phyloP scores from a whole-genome alignment of 2,888 invertebrate genomes.

The Mimas tiliae region DNA sequence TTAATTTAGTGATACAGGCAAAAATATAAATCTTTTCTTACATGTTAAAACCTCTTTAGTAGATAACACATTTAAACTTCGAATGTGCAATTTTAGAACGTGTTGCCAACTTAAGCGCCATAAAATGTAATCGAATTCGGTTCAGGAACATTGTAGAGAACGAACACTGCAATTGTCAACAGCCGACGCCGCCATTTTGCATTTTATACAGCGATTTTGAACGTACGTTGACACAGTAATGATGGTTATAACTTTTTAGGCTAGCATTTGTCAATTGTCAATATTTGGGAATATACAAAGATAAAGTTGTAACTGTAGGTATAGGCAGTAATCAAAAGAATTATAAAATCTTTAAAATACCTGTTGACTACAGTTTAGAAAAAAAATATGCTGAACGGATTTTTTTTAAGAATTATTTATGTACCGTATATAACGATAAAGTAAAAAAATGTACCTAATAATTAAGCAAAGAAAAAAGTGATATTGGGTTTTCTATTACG shows the following conservation, averaged over 20 bases:
- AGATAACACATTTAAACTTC: constrained; percentile 48
- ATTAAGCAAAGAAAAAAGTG: no score
- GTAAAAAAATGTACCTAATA: no score
- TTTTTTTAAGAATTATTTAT: no score
- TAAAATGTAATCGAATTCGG: constrained; percentile 81
- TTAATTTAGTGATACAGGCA: background rate
- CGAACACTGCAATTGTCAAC: constrained; percentile 74
- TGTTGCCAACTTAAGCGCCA: constrained; percentile 66
- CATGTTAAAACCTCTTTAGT: constrained; percentile 30
- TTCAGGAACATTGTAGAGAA: constrained; percentile 58
- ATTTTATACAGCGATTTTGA: constrained; percentile 67
- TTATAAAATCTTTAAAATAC: no score
- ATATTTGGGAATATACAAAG: background rate
- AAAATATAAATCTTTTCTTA: constrained; percentile 43
- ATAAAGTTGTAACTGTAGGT: background rate
- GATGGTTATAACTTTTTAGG: constrained; percentile 67
- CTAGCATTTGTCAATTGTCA: constrained; percentile 34
- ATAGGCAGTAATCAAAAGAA: no score
- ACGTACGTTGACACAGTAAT: constrained; percentile 67
- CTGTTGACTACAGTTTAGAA: no score
- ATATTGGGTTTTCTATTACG: no score
- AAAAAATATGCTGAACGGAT: no score
- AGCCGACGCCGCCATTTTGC: constrained; percentile 73
- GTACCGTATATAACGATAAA: no score
- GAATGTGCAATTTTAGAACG: constrained; percentile 59